Evolutionary conservation across 2,888 invertebrate genomes (phyloP).

Genomic region (Lordiphosa fenestrarum): DNA sequence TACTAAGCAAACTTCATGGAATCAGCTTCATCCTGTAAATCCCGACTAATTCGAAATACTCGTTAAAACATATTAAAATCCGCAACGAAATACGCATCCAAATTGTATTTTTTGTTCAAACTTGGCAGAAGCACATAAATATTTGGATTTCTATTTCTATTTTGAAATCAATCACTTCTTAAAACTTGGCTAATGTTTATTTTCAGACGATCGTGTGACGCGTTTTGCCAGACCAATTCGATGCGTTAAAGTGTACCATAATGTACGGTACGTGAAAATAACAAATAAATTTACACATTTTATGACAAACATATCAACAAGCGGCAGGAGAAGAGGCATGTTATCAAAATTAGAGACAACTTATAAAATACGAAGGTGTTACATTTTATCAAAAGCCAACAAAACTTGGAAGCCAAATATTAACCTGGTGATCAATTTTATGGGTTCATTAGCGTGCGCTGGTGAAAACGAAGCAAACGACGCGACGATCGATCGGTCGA

Average conservation of each 20-base stretch:
- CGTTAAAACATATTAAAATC: no score
- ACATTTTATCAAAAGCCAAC: slow-evolving; percentile 27
- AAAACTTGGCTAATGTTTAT: not conserved
- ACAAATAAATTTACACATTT: slow-evolving; percentile 61
- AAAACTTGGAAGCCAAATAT: slow-evolving; percentile 33
- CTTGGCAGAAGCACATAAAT: slow-evolving; percentile 1
- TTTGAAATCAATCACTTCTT: slow-evolving; percentile 11
- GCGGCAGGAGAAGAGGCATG: slow-evolving; percentile 19
- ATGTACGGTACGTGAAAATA: slow-evolving; percentile 16
- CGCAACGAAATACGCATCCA: no score
- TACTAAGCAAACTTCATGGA: no score
- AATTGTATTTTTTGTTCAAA: no score
- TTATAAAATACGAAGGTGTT: slow-evolving; percentile 48
- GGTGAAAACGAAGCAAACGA: slow-evolving; percentile 34
- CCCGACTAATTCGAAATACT: no score
- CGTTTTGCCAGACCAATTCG: slow-evolving; percentile 20
- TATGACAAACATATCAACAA: slow-evolving; percentile 31
- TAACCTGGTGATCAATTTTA: slow-evolving; percentile 73
- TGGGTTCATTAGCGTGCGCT: slow-evolving; percentile 65
- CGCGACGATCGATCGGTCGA: slow-evolving; percentile 48
- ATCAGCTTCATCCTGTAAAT: no score
- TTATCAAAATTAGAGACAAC: slow-evolving; percentile 46
- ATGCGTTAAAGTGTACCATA: slow-evolving; percentile 17
- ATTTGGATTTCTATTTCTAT: slow-evolving; percentile 10
- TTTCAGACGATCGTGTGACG: slow-evolving; percentile 55